phyloP scores from a whole-genome alignment of 2,113 vertebrate species.

The Elgaria multicarinata region DNA sequence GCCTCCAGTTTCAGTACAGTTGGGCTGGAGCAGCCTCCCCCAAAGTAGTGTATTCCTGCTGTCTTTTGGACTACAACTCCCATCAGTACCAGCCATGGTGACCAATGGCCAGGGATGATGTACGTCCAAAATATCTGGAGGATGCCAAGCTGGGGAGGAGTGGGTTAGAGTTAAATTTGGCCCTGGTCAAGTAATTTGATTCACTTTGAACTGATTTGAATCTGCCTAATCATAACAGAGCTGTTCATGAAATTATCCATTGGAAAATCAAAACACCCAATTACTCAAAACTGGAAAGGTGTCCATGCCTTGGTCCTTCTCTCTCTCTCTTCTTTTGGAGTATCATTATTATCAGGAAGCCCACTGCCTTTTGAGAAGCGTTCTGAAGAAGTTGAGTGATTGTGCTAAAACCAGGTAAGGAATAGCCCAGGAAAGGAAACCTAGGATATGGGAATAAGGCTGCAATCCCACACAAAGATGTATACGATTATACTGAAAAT shows the following conservation, averaged over 20 bases:
- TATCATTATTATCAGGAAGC: background rate
- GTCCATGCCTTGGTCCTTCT: background rate
- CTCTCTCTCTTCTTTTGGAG: background rate
- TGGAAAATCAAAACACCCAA: background rate
- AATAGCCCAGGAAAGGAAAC: background rate
- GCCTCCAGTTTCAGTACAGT: conserved; percentile 25
- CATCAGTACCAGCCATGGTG: too few species aligned
- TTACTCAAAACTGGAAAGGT: background rate
- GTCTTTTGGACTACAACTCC: too few species aligned
- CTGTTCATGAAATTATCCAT: background rate
- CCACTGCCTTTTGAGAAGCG: background rate
- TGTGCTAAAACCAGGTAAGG: background rate
- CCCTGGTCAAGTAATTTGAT: background rate
- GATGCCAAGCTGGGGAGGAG: too few species aligned
- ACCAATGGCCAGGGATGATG: too few species aligned
- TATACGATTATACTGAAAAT: background rate
- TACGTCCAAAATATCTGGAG: too few species aligned
- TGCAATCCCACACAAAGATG: background rate
- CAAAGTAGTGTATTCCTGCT: too few species aligned
- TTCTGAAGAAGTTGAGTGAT: background rate
- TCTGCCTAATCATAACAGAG: background rate
- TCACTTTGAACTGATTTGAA: background rate
- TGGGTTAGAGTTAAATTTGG: conserved; percentile 17
- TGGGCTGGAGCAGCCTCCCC: background rate
- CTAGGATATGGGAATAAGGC: background rate